These are phyloP conservation scores for Pseudocheirus occidentalis DNA, from an alignment of 2,797 vertebrate species.

Conservation along the genomic window DNA sequence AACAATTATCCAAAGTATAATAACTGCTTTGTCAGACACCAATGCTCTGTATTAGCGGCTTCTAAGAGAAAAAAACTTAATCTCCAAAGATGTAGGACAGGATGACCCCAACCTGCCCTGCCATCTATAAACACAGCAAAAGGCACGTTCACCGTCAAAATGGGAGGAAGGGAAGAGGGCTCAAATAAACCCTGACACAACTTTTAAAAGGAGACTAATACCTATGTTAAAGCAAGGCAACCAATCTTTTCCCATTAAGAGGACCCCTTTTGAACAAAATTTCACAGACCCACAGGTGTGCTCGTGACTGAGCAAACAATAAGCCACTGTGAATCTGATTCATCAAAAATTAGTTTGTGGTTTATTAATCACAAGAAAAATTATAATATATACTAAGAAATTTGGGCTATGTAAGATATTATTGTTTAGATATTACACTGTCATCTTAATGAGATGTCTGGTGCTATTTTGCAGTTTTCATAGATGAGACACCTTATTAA, in stretches of 20 bases:
- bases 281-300: background rate
- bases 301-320: background rate
- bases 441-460: background rate
- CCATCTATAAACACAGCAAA: background rate
- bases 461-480: background rate
- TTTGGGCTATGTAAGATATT: background rate
- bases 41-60: background rate
- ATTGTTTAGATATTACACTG: background rate
- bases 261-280: background rate
- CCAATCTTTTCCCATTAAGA: background rate
- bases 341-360: background rate
- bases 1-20: background rate
- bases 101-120: background rate
- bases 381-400: background rate
- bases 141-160: background rate
- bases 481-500: background rate
- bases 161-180: background rate
- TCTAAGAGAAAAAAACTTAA: background rate
- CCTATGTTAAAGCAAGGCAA: background rate
- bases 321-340: background rate
- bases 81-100: background rate
- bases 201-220: background rate
- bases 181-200: background rate
- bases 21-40: background rate
- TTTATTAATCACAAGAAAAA: background rate